Evolutionary conservation across 2,797 vertebrate genomes (phyloP).

Genomic region (Phrynocephalus vlangalii): DNA sequence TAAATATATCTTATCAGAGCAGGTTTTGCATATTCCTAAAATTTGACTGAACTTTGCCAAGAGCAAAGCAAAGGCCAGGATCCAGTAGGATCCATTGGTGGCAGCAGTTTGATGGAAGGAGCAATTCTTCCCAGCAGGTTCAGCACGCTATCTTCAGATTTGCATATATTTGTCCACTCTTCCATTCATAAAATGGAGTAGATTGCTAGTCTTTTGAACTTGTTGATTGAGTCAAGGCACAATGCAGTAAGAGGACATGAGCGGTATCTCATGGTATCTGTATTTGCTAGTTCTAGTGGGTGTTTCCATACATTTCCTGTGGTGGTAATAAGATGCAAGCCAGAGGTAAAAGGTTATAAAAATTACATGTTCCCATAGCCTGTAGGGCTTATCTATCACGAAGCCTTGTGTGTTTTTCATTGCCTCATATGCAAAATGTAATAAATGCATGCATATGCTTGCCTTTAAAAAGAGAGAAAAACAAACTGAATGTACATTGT

Average conservation of each 20-base stretch:
- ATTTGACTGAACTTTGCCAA: neutral
- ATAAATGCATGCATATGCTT: constrained; percentile 5
- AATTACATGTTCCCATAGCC: constrained; percentile 39
- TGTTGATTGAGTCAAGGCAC: neutral
- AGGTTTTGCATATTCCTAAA: neutral
- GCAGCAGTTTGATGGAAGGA: neutral
- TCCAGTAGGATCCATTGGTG: neutral
- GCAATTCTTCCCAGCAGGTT: neutral
- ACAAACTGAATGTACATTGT: neutral
- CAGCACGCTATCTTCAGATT: neutral
- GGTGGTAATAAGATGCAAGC: neutral
- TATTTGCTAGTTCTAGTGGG: neutral
- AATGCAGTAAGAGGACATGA: too few relatives aligned
- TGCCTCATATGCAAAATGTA: neutral
- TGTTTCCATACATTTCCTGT: neutral
- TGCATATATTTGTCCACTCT: neutral
- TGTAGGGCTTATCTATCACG: constrained; percentile 53
- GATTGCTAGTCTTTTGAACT: neutral
- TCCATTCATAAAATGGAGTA: neutral
- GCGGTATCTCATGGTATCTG: neutral
- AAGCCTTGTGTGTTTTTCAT: constrained; percentile 3
- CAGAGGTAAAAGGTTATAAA: neutral
- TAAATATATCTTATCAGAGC: neutral
- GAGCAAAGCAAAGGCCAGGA: neutral
- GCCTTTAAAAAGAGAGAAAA: neutral